Percentiles rank a stretch among this genome's conserved stretches.
Evolutionary conservation across 2,113 vertebrate species (phyloP).

Genomic region (Myotis davidii): DNA sequence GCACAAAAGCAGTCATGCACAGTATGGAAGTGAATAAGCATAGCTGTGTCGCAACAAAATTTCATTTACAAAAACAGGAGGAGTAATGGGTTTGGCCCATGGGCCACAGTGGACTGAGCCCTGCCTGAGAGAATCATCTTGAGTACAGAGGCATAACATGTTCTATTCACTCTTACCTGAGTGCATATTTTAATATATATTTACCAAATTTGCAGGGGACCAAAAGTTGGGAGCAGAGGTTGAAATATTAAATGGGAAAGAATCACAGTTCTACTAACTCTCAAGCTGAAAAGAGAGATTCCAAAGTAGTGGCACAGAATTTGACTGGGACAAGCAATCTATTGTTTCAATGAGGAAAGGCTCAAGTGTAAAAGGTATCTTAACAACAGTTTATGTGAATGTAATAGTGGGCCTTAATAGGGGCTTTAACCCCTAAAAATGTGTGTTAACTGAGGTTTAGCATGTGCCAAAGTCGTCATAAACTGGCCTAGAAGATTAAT

Average conservation of each 20-base stretch:
- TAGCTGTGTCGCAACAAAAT: neutral
- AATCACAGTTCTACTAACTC: neutral
- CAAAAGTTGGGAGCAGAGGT: neutral
- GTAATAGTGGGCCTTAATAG: neutral
- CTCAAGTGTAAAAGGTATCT: neutral
- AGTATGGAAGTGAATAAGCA: neutral
- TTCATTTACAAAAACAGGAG: neutral
- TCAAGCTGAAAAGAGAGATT: neutral
- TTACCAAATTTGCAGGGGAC: neutral
- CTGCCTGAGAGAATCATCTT: neutral
- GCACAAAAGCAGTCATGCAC: neutral
- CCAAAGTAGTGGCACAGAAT: fast-evolving
- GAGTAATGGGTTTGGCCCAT: neutral
- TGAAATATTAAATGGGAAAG: neutral
- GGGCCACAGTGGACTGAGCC: neutral
- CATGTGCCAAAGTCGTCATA: neutral
- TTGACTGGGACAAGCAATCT: neutral
- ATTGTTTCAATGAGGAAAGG: neutral
- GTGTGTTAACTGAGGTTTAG: neutral
- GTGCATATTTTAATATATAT: neutral
- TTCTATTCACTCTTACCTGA: neutral
- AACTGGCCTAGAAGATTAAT: neutral
- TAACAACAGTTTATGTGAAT: neutral
- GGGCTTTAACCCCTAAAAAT: neutral
- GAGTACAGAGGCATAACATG: neutral